Evolutionary conservation across 2,797 vertebrate species (phyloP).

Genomic region (Scolopax bukidnonensis): DNA sequence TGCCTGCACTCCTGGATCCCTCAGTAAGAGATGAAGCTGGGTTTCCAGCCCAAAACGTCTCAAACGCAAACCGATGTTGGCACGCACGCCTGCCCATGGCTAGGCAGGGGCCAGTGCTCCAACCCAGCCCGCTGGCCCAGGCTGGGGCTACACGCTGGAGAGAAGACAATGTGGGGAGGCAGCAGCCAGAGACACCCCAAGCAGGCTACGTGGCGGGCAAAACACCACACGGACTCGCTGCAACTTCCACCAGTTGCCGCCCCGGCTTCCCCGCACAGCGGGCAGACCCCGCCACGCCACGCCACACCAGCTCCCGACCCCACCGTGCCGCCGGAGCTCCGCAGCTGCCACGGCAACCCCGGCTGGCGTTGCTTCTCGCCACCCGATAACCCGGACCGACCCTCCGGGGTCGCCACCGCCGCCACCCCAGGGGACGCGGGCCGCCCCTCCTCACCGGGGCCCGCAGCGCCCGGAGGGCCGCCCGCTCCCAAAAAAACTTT

Average conservation of each 20-base stretch:
- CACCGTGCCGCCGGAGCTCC: rapidly evolving
- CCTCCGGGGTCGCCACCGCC: background rate
- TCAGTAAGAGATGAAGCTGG: background rate
- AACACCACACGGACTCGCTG: background rate
- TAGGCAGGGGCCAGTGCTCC: background rate
- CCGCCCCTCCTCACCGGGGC: background rate
- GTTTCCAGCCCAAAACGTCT: rapidly evolving
- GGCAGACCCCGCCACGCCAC: background rate
- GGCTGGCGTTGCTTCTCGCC: no score
- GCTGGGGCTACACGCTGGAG: background rate
- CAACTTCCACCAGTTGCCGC: background rate
- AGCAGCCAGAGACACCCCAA: no score
- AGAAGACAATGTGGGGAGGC: background rate
- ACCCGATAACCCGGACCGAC: background rate
- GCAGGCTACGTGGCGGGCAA: background rate
- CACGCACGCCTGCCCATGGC: rapidly evolving
- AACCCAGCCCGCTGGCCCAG: background rate
- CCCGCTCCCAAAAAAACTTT: background rate
- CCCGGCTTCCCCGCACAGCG: background rate
- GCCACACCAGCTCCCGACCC: background rate
- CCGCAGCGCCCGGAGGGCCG: background rate
- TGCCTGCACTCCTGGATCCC: background rate
- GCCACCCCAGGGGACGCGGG: no score
- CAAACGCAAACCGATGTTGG: rapidly evolving
- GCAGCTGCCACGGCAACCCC: background rate